These are phyloP conservation scores for Brachyhypopomus gauderio DNA, from an alignment of 2,113 vertebrate species.

Conservation along the genomic window DNA sequence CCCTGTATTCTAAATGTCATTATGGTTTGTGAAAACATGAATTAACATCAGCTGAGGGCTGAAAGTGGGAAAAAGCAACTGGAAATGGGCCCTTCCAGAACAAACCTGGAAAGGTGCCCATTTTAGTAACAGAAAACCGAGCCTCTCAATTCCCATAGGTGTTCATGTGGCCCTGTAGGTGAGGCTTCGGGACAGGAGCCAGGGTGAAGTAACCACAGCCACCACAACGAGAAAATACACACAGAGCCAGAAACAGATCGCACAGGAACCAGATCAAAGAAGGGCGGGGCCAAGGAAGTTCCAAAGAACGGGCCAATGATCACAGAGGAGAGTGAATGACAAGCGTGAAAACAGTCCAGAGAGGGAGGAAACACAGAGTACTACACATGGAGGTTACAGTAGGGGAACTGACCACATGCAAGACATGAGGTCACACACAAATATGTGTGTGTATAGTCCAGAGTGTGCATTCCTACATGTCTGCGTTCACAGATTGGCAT, in stretches of 20 bases:
- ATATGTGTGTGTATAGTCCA: not conserved
- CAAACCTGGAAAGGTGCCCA: constrained; percentile 4
- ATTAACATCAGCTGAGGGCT: not conserved
- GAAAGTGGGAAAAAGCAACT: not conserved
- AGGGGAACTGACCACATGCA: constrained; percentile 21
- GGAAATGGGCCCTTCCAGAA: not conserved
- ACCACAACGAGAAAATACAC: constrained; percentile 49
- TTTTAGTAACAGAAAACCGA: constrained; percentile 18
- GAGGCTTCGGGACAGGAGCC: constrained; percentile 67
- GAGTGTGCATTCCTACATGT: not conserved
- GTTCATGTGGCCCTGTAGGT: constrained; percentile 62
- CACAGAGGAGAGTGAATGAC: constrained; percentile 56
- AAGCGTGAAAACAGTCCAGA: not conserved
- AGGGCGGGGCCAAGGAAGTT: constrained; percentile 49
- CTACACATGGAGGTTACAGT: not conserved
- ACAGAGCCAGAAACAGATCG: constrained; percentile 61
- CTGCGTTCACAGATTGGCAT: not conserved
- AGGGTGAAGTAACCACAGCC: constrained; percentile 53
- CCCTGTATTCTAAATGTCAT: constrained; percentile 31
- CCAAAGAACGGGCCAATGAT: constrained; percentile 53
- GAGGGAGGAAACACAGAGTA: constrained; percentile 31
- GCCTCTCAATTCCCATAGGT: constrained; percentile 68
- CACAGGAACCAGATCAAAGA: constrained; percentile 62
- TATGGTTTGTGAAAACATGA: constrained; percentile 18
- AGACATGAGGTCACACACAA: too few relatives aligned